Percentiles rank a stretch among this genome's conserved stretches.
phyloP scores from a whole-genome alignment of 2,113 vertebrate genomes.

The Cervus canadensis region DNA sequence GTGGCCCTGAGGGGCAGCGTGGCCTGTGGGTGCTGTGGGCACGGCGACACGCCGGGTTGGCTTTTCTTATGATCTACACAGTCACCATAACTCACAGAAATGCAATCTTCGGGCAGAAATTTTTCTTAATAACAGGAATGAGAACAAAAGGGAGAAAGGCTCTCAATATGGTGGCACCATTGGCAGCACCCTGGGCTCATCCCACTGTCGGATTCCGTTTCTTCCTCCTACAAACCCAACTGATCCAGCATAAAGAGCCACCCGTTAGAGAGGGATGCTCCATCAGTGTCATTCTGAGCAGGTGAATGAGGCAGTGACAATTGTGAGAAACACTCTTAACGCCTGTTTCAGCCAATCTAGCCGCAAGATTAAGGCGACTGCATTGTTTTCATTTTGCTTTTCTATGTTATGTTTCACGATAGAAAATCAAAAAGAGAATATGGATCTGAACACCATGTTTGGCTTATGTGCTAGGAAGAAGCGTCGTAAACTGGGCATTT shows the following conservation, averaged over 20 bases:
- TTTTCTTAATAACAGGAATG: not conserved
- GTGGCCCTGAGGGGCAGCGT: fast-evolving
- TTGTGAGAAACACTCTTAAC: not conserved
- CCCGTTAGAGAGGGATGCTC: not conserved
- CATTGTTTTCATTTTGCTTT: not conserved
- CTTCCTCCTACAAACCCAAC: slow-evolving; percentile 1
- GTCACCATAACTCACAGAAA: not conserved
- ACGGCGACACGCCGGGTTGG: fast-evolving
- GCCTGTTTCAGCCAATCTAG: not conserved
- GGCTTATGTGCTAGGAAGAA: not conserved
- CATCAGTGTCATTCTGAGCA: not conserved
- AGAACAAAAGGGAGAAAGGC: not conserved
- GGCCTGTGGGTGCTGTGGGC: fast-evolving
- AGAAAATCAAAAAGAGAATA: slow-evolving; percentile 1
- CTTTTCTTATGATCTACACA: not conserved
- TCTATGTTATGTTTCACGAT: not conserved
- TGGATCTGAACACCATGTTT: not conserved
- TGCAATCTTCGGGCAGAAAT: not conserved
- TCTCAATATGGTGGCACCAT: fast-evolving
- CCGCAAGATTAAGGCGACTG: not conserved
- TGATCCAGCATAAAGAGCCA: not conserved
- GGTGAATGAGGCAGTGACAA: not conserved
- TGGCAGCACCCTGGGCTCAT: not conserved
- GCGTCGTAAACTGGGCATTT: fast-evolving
- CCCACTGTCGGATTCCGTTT: not conserved